These are phyloP conservation scores for Parnassius smintheus DNA, from an alignment of 2,888 invertebrate genomes.

Conservation along the genomic window DNA sequence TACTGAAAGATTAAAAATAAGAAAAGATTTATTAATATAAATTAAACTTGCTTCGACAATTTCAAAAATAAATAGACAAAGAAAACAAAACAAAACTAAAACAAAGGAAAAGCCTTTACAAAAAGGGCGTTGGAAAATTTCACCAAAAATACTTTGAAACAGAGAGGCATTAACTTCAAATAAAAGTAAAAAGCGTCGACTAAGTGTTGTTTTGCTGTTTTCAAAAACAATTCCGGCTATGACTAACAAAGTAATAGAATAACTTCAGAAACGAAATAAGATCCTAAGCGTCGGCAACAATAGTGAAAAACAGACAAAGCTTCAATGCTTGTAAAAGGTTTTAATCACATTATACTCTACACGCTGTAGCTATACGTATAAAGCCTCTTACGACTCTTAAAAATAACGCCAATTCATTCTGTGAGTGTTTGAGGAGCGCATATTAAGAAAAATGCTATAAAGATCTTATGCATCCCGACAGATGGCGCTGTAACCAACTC, in stretches of 20 bases:
- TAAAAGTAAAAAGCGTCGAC: constrained; percentile 39
- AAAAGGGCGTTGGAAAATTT: constrained; percentile 5
- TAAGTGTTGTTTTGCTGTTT: constrained; percentile 39
- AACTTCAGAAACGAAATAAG: constrained; percentile 44
- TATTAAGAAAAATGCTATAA: no score
- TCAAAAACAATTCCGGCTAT: constrained; percentile 55
- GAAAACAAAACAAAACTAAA: not conserved
- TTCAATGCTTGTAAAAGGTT: constrained; percentile 22
- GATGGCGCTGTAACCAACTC: no score
- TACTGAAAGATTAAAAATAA: no score
- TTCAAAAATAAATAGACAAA: not conserved
- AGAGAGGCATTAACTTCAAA: constrained; percentile 3
- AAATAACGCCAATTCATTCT: no score
- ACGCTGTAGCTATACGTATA: no score
- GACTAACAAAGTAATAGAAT: constrained; percentile 50
- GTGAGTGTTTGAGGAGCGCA: no score
- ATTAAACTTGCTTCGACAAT: not conserved
- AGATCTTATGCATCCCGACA: no score
- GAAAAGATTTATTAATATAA: not conserved
- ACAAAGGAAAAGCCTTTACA: constrained; percentile 2
- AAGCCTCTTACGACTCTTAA: no score
- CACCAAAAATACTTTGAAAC: constrained; percentile 9
- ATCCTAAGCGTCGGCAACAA: not conserved
- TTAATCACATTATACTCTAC: no score
- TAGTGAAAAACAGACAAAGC: not conserved